Evolutionary conservation across 1,140 invertebrate genomes (phyloP), one percentile per base, ranked within the genome.

Genomic region (Drosophila guanche): DNA sequence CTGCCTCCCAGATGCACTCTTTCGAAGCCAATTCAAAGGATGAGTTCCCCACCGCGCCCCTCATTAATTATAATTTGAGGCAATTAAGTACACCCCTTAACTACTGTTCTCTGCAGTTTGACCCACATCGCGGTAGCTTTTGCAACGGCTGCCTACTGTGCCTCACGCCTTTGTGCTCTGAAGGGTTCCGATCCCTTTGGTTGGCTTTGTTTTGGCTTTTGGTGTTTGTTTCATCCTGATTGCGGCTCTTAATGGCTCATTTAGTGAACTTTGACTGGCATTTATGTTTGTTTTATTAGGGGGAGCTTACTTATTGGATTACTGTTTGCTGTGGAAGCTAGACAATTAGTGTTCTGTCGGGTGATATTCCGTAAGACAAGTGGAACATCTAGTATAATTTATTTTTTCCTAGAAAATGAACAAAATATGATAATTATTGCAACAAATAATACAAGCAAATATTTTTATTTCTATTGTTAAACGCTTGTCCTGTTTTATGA

Each of bases 51-150:
- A 2, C 10, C 20, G 45, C 2, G 8, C 16, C 43, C 52, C 46
- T 60, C 73, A 56, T 72, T 66, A 76, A 72, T 72, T 72, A 76
- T 67, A 76, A 76, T 76, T 76, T 67, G 16, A 61, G 60, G 46
- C 69, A 66, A 76, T 72, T 67, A 67, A 46, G 56, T 50, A 33
- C 52, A 47, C 42, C 61, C 61, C 57, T 65, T 72, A 67, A 76
- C 72, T 66, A 40, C 56, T 37, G 59, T 72, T 76, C 59, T 53
- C 46, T 67, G 46, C 37, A 55, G 55, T 72, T 76, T 76, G 72
- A 66, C 72, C 72, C 68, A 76, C 51, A 72, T 75, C 41, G 4
- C 10, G 33, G 33, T 12, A 37, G 12, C 50, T 27, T 16, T 16
- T 16, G 45, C 45, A 12, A 47, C 3, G 14, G 12, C 7, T 46